These are phyloP conservation scores for Eunapius fragilis DNA, from an alignment of 37 sponge, comb jelly and placozoan genomes.

Conservation along the genomic window DNA sequence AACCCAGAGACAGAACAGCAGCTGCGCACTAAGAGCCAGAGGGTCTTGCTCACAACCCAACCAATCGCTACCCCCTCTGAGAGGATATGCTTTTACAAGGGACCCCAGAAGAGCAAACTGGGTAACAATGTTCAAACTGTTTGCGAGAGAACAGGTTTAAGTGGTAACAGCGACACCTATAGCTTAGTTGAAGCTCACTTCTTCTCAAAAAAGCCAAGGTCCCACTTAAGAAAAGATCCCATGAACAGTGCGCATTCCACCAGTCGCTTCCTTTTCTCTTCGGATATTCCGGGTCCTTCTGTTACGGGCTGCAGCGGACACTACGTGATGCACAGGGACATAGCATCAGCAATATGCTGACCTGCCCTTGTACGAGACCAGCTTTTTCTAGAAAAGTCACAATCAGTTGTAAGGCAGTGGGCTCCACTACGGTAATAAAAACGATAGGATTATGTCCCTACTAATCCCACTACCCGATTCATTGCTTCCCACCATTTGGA, in stretches of 20 bases:
- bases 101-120: slow-evolving; percentile 43
- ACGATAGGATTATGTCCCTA: not conserved
- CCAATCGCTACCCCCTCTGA: slow-evolving; percentile 4
- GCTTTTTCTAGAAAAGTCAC: slow-evolving; percentile 78
- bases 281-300: slow-evolving; percentile 8
- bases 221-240: slow-evolving; percentile 57
- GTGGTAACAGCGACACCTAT: not conserved
- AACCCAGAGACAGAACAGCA: slow-evolving; percentile 43
- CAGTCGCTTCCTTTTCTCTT: slow-evolving; percentile 34
- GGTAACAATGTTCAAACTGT: slow-evolving; percentile 51
- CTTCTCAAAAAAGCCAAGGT: slow-evolving; percentile 43
- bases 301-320: not conserved
- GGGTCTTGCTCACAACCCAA: not conserved
- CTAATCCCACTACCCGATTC: not conserved
- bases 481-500: slow-evolving; percentile 32
- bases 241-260: slow-evolving; percentile 66
- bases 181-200: slow-evolving; percentile 5
- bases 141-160: not conserved
- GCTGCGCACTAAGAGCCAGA: slow-evolving; percentile 27
- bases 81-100: slow-evolving; percentile 25
- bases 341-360: not conserved
- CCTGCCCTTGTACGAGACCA: slow-evolving; percentile 60
- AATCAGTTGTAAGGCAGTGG: slow-evolving; percentile 59
- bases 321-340: not conserved
- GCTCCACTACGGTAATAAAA: slow-evolving; percentile 47